Conservation (phyloP, 2,888 invertebrate genomes). For the Gastracanthus pulcherrimus region DNA sequence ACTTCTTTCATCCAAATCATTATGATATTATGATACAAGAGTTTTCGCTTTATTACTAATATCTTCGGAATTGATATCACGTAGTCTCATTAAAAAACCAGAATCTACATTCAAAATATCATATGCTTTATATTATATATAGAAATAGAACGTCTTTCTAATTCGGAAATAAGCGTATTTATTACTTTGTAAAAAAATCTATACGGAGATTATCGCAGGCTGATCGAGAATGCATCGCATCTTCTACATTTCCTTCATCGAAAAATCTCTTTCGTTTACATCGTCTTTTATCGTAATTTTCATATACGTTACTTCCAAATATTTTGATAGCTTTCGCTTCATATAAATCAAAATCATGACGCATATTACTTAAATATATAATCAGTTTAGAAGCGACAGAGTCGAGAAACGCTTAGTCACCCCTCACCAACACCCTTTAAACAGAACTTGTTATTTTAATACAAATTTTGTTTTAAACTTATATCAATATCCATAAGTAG, state of each 20-base stretch:
- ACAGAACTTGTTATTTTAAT: too few species aligned
- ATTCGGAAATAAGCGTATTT: neutral
- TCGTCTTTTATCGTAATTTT: neutral
- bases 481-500: too few species aligned
- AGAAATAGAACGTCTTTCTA: neutral
- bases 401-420: too few species aligned
- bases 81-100: too few species aligned
- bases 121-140: too few species aligned
- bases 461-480: too few species aligned
- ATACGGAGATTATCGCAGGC: neutral
- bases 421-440: too few species aligned
- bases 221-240: neutral
- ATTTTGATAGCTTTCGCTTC: constrained; percentile 33
- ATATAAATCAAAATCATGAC: constrained; percentile 34
- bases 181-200: neutral
- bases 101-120: neutral
- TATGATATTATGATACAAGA: too few species aligned
- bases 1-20: too few species aligned
- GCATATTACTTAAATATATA: constrained; percentile 28
- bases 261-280: neutral
- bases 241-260: neutral
- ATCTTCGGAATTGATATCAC: too few species aligned
- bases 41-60: too few species aligned
- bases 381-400: too few species aligned
- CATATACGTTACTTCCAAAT: constrained; percentile 38